A percentile compares a stretch with the other conserved stretches of the same genome.
phyloP scores from a whole-genome alignment of 2,113 vertebrate species.

The Bombycilla garrulus region DNA sequence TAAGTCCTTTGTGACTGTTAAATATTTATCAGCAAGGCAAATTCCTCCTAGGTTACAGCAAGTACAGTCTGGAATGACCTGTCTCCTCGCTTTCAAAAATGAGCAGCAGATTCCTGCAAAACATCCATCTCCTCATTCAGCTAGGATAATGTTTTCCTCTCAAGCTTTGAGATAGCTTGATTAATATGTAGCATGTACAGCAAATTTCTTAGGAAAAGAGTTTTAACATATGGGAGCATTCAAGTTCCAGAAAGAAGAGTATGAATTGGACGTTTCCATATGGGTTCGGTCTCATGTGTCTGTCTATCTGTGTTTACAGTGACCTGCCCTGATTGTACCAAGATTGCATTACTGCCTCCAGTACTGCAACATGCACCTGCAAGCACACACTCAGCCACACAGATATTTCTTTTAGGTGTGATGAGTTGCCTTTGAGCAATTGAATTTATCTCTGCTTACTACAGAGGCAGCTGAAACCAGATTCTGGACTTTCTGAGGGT shows the following conservation, averaged over 20 bases:
- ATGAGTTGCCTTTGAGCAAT: background rate
- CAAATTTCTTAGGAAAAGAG: background rate
- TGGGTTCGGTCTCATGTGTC: background rate
- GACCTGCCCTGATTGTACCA: background rate
- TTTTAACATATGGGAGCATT: slow-evolving; percentile 2
- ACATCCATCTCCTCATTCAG: background rate
- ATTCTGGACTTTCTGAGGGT: background rate
- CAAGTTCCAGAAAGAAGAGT: background rate
- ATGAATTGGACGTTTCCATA: background rate
- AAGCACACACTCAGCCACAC: fast-evolving
- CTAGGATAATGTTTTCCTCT: background rate
- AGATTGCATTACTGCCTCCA: background rate
- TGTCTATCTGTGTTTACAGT: background rate
- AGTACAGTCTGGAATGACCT: slow-evolving; percentile 44
- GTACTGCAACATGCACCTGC: background rate
- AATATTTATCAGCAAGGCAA: slow-evolving; percentile 56
- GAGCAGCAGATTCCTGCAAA: background rate
- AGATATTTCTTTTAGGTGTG: background rate
- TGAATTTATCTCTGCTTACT: slow-evolving; percentile 14
- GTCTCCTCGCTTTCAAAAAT: background rate
- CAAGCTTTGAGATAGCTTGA: background rate
- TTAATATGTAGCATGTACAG: background rate
- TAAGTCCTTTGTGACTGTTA: background rate
- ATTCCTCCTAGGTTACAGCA: slow-evolving; percentile 45
- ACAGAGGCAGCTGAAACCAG: background rate